These are phyloP conservation scores for Coracias cyanogaster DNA, from an alignment of 2,797 vertebrate species.

Conservation along the genomic window DNA sequence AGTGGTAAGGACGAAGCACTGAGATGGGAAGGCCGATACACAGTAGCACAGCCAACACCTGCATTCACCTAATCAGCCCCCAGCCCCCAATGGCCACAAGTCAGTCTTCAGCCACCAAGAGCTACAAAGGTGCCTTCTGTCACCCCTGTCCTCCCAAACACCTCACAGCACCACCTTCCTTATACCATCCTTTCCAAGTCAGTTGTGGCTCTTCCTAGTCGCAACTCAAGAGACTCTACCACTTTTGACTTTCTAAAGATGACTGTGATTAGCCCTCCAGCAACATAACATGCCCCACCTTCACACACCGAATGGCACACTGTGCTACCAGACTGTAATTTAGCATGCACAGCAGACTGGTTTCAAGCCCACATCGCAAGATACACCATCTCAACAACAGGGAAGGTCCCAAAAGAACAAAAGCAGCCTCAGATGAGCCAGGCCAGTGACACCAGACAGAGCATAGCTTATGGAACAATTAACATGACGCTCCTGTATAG, in stretches of 20 bases:
- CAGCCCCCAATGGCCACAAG: rapidly evolving
- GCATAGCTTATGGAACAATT: neutral
- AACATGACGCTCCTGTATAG: rapidly evolving
- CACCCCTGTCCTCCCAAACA: neutral
- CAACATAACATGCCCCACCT: rapidly evolving
- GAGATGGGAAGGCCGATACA: neutral
- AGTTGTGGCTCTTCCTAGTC: neutral
- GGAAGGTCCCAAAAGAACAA: neutral
- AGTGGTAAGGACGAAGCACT: neutral
- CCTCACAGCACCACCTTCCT: neutral
- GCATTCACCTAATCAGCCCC: neutral
- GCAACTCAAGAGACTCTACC: neutral
- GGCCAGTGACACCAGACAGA: neutral
- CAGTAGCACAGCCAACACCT: neutral
- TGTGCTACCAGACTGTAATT: neutral
- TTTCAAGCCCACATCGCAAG: neutral
- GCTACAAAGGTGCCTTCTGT: rapidly evolving
- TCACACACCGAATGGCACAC: neutral
- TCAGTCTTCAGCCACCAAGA: neutral
- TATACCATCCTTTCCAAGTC: neutral
- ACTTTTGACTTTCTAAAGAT: neutral
- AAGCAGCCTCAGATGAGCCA: neutral
- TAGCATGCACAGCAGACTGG: neutral
- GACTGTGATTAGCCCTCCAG: neutral
- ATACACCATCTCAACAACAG: neutral